Base-by-base conservation (phyloP, 2,888 invertebrate species). In the Acrobeloides nanus region DNA sequence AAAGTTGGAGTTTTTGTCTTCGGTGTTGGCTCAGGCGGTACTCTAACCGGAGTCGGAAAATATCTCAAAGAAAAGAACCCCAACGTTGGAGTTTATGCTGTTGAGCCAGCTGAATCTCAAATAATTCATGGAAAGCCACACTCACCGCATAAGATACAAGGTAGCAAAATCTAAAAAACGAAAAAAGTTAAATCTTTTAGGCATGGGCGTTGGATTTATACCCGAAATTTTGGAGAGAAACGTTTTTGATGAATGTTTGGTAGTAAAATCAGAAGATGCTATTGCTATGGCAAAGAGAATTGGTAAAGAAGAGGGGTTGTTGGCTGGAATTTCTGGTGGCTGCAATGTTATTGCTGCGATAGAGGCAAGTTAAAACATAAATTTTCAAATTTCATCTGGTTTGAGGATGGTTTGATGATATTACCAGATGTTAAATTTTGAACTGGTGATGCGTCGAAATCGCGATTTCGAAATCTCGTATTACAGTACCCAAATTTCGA, bases 1-100 rank as follows among this genome's bases (percentile, higher is more conserved):
- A 62, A 68, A 44, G 62, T 73, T 5, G 70, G 66, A 34, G 61
- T 61, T 18, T 66, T 64, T 17, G 53, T 63, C 29, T 68, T 66
- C 38, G 69, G 67, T 7, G 60, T 69, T 35, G 69, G 69, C 25
- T 60, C 67, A 0, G 68, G 66, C 12, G 68, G 68, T 15, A 68
- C 68, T 17, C 51, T 62, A 32, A 59, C 61, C 4, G 66, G 66
- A 8, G 59, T 61, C 18, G 62, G 61, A 8, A 48, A 56, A 10
- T 66, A 39, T 34, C 43, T 67, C 44, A 63, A 63, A 42, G 64
- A 66, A 50, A 51, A 62, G 55, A 66, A 66, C 33, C 66, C 66
- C 7, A 51, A 57, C 23, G 35, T 54, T 27, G 20, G 57, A 37
- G 51, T 59, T 1, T 66, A 46, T 40, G 56, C 62, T 6, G 64